Base-by-base conservation (phyloP, 2,888 invertebrate species). In the Caenorhabditis sp. region DNA sequence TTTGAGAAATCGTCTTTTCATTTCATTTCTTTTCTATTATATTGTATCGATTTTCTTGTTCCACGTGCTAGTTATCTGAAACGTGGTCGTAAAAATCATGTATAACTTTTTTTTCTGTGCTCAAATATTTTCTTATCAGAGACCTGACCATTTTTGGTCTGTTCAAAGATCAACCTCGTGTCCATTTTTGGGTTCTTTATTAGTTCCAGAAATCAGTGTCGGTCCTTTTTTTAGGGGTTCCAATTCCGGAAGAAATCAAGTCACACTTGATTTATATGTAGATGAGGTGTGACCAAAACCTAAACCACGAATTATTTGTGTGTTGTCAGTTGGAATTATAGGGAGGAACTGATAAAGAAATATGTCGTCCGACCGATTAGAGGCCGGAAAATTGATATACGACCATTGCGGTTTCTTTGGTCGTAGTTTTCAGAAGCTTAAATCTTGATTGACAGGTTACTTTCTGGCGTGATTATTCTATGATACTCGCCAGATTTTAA, bases 401-500 rank as follows among this genome's bases (percentile, higher is more conserved):
- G 43, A 43, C 17, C 43, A 43, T 17, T 14, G 31, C 10, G 4
- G 31, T 43, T 7, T 43, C 17, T 43, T 7, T 43, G 43, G 21
- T 52, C 1, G 21, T 23, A 52, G 21, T 21, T 52, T 52, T 52
- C 52, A 52, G 52, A 52, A 52, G 52, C 52, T n/a, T 49, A 49
- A 17, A 3, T 43, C 17, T 43, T 43, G 43, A 43, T 43, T 43
- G 43, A 43, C 3, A 43, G 43, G 17, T 43, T 10, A 20, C 8
- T 52, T 21, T 52, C 54, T 50, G 56, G 63, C 31, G 31, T 31
- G 31, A 31, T 31, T 31, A 31, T 31, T 31, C 10, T 31, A 4
- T 31, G n/a, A n/a, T n/a, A n/a, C n/a, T n/a, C n/a, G n/a, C n/a
- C 31, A 31, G 31, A 31, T 31, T 31, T 31, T 4, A 31, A 31